phyloP scores from a whole-genome alignment of 2,113 vertebrate species.

The Muscicapa adusta region DNA sequence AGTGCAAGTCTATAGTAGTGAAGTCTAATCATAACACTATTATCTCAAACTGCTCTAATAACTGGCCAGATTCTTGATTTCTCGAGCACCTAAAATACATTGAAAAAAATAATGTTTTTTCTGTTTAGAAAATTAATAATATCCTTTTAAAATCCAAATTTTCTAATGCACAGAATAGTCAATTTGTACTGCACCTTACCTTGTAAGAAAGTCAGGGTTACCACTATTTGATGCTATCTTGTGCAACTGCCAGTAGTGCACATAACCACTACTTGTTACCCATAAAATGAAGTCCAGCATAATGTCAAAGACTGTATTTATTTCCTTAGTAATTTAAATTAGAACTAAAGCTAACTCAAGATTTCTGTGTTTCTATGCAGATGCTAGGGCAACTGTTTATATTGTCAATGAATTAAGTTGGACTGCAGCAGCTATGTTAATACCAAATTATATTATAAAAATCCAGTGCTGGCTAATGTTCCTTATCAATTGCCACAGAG shows the following conservation, averaged over 20 bases:
- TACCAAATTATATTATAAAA: neutral
- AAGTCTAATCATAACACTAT: neutral
- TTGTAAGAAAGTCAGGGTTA: neutral
- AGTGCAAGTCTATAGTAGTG: neutral
- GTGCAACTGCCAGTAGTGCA: neutral
- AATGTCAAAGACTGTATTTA: neutral
- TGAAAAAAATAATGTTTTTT: neutral
- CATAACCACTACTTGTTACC: rapidly evolving
- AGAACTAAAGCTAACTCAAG: neutral
- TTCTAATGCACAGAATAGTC: neutral
- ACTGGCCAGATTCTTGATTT: neutral
- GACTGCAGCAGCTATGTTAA: neutral
- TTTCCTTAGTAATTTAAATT: neutral
- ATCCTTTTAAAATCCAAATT: neutral
- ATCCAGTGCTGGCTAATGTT: neutral
- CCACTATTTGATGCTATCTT: neutral
- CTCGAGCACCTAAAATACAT: neutral
- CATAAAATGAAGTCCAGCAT: neutral
- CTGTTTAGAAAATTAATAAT: neutral
- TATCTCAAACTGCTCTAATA: neutral
- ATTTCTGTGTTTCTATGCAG: neutral
- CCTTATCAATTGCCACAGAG: neutral
- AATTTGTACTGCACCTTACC: neutral
- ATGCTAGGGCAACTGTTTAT: neutral
- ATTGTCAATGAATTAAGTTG: rapidly evolving